A percentile compares a stretch with the other conserved stretches of the same genome.
Conservation (phyloP, 2,797 vertebrate species). For the Cephalopachus bancanus region DNA sequence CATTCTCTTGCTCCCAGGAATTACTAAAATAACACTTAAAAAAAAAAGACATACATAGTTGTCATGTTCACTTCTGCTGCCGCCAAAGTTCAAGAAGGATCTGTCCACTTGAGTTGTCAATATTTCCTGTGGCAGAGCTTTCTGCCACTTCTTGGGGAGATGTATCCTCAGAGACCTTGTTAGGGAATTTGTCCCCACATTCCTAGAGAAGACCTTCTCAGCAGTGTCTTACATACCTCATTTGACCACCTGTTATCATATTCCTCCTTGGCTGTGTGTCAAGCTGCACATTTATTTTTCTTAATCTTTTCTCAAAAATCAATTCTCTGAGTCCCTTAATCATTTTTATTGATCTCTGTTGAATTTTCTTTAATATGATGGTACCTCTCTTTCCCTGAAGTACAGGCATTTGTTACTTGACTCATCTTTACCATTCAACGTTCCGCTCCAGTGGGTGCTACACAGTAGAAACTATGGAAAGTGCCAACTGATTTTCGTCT, state of each 20-base stretch:
- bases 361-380: conserved; percentile 72
- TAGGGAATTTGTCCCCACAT: neutral
- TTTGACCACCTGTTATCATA: conserved; percentile 58
- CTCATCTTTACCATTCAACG: neutral
- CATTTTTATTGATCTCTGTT: conserved; percentile 79
- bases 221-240: neutral
- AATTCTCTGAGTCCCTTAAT: conserved; percentile 62
- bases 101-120: neutral
- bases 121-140: neutral
- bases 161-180: neutral
- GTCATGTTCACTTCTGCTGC: neutral
- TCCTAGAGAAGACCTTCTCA: neutral
- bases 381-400: conserved; percentile 15
- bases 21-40: neutral
- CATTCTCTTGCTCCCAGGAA: neutral
- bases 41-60: neutral
- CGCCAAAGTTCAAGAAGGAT: neutral
- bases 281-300: conserved; percentile 72
- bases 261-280: conserved; percentile 74
- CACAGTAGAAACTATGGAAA: accelerated
- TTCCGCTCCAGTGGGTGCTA: neutral
- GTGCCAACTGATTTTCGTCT: neutral
- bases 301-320: conserved; percentile 77
- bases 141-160: neutral
- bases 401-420: neutral